A percentile compares a stretch with the other conserved stretches of the same genome.
Conservation (phyloP, 64 coral and sea anemone species). For the Porites australiensis region DNA sequence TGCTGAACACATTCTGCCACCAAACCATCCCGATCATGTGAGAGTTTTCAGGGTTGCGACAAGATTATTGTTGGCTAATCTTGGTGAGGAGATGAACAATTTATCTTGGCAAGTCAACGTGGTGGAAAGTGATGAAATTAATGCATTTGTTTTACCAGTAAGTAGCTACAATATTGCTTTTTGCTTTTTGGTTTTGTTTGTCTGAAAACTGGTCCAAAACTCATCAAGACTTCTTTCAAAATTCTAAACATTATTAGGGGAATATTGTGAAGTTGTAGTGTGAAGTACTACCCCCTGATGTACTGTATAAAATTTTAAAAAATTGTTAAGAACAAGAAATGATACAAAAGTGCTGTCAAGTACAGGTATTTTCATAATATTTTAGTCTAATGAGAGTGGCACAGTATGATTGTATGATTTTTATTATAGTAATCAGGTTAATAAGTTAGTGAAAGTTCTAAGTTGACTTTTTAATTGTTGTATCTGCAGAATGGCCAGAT, state of each 20-base stretch:
- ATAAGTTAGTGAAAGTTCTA: neutral
- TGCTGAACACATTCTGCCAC: slow-evolving; percentile 81
- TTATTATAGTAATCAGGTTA: no score
- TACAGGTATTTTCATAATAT: no score
- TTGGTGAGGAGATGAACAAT: slow-evolving; percentile 71
- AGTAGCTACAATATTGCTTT: slow-evolving; percentile 25
- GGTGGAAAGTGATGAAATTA: slow-evolving; percentile 78
- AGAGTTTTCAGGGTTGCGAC: slow-evolving; percentile 84
- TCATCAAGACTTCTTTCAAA: no score
- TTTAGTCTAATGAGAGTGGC: no score
- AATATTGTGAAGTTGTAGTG: no score
- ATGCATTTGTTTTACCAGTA: slow-evolving; percentile 99
- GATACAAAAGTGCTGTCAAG: no score
- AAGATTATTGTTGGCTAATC: slow-evolving; percentile 87
- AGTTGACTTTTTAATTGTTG: neutral
- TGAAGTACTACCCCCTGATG: no score
- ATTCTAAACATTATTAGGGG: no score
- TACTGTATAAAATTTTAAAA: no score
- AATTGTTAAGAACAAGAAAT: no score
- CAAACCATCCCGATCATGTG: slow-evolving; percentile 85
- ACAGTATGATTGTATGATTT: no score
- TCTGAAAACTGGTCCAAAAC: no score
- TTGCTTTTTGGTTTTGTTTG: neutral
- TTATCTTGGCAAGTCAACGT: slow-evolving; percentile 98
- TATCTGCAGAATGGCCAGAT: slow-evolving; percentile 92